Evolutionary conservation across 2,797 vertebrate genomes (phyloP).

Genomic region (Leuciscus waleckii): DNA sequence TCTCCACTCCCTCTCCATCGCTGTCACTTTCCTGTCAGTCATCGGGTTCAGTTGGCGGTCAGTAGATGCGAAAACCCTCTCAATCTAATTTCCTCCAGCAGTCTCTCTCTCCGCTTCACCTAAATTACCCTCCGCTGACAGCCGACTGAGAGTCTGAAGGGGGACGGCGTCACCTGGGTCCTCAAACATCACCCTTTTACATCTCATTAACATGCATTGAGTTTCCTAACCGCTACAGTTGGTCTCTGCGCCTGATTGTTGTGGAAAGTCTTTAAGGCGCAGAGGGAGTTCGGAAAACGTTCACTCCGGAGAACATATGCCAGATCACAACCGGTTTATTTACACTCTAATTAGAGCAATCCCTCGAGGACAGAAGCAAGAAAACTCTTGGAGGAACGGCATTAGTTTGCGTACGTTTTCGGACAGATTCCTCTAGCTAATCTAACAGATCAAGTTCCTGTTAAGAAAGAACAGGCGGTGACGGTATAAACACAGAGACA

Average conservation of each 20-base stretch:
- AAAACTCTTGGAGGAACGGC: not conserved
- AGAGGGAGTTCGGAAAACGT: conserved; percentile 35
- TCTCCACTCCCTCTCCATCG: conserved; percentile 22
- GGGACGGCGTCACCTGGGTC: conserved; percentile 23
- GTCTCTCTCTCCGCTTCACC: conserved; percentile 43
- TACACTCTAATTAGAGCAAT: conserved; percentile 27
- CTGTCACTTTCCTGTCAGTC: conserved; percentile 55
- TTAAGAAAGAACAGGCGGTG: not conserved
- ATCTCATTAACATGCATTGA: conserved; percentile 10
- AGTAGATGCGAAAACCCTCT: conserved; percentile 35
- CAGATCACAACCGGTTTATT: conserved; percentile 39
- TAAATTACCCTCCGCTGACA: conserved; percentile 34
- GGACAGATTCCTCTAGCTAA: not conserved
- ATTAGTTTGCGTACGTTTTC: not conserved
- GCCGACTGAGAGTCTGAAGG: conserved; percentile 24
- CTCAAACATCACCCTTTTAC: not conserved
- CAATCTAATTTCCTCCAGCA: conserved; percentile 50
- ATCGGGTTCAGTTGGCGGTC: conserved; percentile 56
- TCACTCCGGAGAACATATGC: conserved; percentile 25
- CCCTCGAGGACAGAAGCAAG: not conserved
- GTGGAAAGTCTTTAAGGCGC: conserved; percentile 1
- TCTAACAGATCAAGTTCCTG: not conserved
- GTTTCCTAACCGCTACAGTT: not conserved
- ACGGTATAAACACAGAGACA: not conserved
- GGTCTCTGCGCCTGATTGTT: not conserved